These are phyloP conservation scores for Eledone cirrhosa DNA, from an alignment of 2,888 invertebrate genomes.

Conservation along the genomic window DNA sequence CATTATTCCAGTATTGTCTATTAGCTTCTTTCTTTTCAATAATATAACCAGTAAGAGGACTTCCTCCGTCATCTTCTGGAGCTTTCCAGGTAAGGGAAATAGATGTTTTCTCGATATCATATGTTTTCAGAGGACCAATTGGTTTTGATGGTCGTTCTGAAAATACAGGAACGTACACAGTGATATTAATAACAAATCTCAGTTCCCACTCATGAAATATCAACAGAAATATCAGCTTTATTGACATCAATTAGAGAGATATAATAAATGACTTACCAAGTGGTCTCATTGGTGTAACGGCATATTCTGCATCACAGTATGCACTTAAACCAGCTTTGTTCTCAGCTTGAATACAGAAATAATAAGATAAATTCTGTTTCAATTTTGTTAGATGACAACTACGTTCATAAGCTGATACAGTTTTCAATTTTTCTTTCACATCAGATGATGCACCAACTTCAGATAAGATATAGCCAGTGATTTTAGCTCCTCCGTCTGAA, in stretches of 20 bases:
- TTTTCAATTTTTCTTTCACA: constrained; percentile 35
- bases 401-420: constrained; percentile 39
- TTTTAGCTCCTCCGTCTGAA: constrained; percentile 49
- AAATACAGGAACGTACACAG: background rate
- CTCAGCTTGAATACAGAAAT: constrained; percentile 59
- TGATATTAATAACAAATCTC: background rate
- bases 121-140: constrained; percentile 40
- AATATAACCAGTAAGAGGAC: constrained; percentile 54
- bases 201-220: background rate
- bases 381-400: constrained; percentile 42
- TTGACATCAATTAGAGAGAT: background rate
- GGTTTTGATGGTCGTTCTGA: constrained; percentile 44
- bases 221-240: background rate
- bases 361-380: constrained; percentile 48
- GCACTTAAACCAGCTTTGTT: constrained; percentile 47
- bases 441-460: constrained; percentile 37
- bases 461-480: constrained; percentile 48
- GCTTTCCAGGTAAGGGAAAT: constrained; percentile 61
- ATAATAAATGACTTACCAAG: constrained; percentile 29
- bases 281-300: constrained; percentile 35
- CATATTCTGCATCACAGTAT: constrained; percentile 35
- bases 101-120: constrained; percentile 50
- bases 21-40: constrained; percentile 63
- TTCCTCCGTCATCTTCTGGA: constrained; percentile 65
- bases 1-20: constrained; percentile 45